Evolutionary conservation across 2,113 vertebrate genomes (phyloP).

Genomic region (Carollia perspicillata): DNA sequence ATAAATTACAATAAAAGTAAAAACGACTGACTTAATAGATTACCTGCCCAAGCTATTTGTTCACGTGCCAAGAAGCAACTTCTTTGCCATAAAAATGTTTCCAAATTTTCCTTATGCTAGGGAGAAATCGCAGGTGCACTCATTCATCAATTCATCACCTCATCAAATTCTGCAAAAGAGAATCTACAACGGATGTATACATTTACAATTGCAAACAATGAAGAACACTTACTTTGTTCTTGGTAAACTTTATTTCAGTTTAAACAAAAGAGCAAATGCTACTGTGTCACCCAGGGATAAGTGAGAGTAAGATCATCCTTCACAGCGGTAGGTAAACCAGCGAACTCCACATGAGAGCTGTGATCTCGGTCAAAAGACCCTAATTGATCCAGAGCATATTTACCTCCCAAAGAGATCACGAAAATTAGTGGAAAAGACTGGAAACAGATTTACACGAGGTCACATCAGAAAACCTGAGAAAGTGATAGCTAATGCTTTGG

Average conservation of each 20-base stretch:
- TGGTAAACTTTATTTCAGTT: constrained; percentile 70
- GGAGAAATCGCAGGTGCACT: neutral
- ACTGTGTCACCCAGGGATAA: neutral
- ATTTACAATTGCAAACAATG: constrained; percentile 24
- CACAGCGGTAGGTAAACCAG: constrained; percentile 12
- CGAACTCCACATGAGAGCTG: neutral
- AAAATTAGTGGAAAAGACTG: constrained; percentile 40
- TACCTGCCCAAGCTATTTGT: neutral
- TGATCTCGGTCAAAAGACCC: constrained; percentile 33
- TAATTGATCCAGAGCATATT: neutral
- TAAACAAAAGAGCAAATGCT: constrained; percentile 45
- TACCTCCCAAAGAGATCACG: constrained; percentile 22
- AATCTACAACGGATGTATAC: neutral
- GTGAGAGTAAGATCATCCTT: neutral
- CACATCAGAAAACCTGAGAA: constrained; percentile 46
- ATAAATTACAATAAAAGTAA: neutral
- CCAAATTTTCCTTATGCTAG: neutral
- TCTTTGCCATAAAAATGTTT: constrained; percentile 4
- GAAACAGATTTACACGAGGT: neutral
- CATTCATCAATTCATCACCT: neutral
- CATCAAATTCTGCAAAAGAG: constrained; percentile 1
- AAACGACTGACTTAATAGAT: constrained; percentile 5
- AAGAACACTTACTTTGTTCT: constrained; percentile 33
- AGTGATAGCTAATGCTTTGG: neutral
- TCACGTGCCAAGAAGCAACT: constrained; percentile 37